Conservation (phyloP, 1,140 invertebrate species). For the Agrypnia vestita region DNA sequence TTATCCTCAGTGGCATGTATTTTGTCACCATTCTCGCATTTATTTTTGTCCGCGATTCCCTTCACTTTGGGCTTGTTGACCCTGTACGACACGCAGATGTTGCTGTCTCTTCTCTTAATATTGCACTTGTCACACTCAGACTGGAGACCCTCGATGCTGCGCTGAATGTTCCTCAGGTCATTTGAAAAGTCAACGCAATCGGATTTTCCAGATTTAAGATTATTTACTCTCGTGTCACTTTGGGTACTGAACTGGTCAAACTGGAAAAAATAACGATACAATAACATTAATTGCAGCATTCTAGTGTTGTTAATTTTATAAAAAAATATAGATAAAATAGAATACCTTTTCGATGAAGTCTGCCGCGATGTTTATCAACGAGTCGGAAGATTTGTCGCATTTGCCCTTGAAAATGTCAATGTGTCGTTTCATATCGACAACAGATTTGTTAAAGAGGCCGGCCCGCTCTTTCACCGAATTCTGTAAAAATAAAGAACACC, state of each 20-base stretch:
- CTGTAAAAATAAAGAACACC: constrained; percentile 28
- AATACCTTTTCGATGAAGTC: constrained; percentile 50
- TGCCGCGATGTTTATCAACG: constrained; percentile 6
- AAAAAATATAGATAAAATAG: too few relatives aligned
- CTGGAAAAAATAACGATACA: constrained; percentile 26
- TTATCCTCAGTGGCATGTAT: neutral
- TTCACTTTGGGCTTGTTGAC: constrained; percentile 50
- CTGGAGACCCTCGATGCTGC: constrained; percentile 49
- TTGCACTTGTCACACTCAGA: constrained; percentile 52
- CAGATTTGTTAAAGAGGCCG: constrained; percentile 42
- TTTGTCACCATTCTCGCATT: constrained; percentile 8
- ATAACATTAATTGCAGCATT: too few relatives aligned
- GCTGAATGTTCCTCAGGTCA: constrained; percentile 49
- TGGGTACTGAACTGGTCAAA: constrained; percentile 41
- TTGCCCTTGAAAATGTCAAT: constrained; percentile 41
- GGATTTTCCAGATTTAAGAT: constrained; percentile 8
- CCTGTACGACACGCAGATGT: constrained; percentile 54
- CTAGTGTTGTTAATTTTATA: too few relatives aligned
- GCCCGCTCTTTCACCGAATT: constrained; percentile 54
- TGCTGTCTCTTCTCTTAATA: constrained; percentile 50
- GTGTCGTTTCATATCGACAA: constrained; percentile 33
- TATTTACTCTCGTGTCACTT: constrained; percentile 17
- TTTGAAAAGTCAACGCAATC: constrained; percentile 37
- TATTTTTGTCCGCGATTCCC: constrained; percentile 22
- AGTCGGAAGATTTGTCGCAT: constrained; percentile 36